Evolutionary conservation across 2,888 invertebrate species (phyloP), one percentile per base, ranked within the genome.

Genomic region (Sclerodermus sp.): DNA sequence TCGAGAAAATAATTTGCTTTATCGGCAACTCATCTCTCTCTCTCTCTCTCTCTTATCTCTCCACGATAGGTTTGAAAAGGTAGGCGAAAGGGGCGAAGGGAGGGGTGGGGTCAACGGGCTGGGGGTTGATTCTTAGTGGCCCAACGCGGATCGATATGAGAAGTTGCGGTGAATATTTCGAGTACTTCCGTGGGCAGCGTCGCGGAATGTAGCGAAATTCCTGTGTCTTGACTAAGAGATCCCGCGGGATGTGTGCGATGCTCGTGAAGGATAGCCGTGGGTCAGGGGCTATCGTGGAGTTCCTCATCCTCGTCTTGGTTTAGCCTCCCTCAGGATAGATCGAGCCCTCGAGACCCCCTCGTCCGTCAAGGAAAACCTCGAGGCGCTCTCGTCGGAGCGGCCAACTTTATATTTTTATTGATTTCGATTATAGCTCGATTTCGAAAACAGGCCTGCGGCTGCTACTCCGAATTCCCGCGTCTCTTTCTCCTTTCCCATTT

Each of bases 301-400:
- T 67, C 59, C 62, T 65, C 66, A 56, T 66, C 59, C 60, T 58
- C 53, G 55, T 23, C 45, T 58, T 46, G 57, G 60, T 60, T 62
- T 56, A 51, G 56, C 58, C 51, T 53, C 53, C 60, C 57, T 62
- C 55, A 71, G 70, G 67, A 77, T 76, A 74, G 76, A 77, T 76
- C 73, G 75, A 71, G 69, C 76, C 77, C 77, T 59, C 68, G 77
- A 74, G 76, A 76, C 73, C 65, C 53, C 62, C 66, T 75, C 74
- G 71, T 73, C 66, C 71, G 73, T 75, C 73, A 74, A 62, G 60
- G 64, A 60, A 51, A 59, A 66, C 66, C 66, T 63, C 47, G 49
- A 57, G 57, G 59, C 56, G 36, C 54, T 47, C 59, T 57, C 57
- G 51, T 57, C 62, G 55, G 55, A 57, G 58, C 58, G 55, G 45